These are phyloP conservation scores for Phyllotreta cruciferae DNA, from an alignment of 2,888 invertebrate genomes.

Conservation along the genomic window DNA sequence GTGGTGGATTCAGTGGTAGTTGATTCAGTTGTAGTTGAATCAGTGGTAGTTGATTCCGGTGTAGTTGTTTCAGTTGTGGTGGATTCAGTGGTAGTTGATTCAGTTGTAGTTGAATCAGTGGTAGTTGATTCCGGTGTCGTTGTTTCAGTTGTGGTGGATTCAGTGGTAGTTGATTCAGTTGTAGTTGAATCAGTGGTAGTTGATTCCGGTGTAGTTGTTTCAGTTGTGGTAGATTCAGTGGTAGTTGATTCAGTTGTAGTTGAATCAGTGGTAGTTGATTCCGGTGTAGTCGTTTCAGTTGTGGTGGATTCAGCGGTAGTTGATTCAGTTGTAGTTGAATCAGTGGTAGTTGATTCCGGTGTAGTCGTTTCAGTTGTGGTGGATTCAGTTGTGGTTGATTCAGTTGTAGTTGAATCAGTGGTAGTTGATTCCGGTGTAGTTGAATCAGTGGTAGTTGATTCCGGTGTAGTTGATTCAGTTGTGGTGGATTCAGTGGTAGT, in stretches of 20 bases:
- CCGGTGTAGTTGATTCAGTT: neutral
- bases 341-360: neutral
- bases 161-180: neutral
- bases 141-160: neutral
- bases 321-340: neutral
- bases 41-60: neutral
- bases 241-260: neutral
- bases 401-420: neutral
- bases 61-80: constrained; percentile 9
- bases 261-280: neutral
- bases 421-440: neutral
- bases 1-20: neutral
- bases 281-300: neutral
- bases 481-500: neutral
- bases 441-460: neutral
- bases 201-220: constrained; percentile 4
- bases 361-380: constrained; percentile 6
- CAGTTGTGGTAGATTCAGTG: neutral
- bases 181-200: constrained; percentile 5
- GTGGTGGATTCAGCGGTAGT: neutral
- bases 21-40: neutral
- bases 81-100: neutral
- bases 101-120: neutral
- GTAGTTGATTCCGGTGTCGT: constrained; percentile 1
- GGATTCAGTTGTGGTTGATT: neutral